These are phyloP conservation scores for Dyspetes luteomarginatus DNA, from an alignment of 2,888 invertebrate genomes.

Conservation along the genomic window DNA sequence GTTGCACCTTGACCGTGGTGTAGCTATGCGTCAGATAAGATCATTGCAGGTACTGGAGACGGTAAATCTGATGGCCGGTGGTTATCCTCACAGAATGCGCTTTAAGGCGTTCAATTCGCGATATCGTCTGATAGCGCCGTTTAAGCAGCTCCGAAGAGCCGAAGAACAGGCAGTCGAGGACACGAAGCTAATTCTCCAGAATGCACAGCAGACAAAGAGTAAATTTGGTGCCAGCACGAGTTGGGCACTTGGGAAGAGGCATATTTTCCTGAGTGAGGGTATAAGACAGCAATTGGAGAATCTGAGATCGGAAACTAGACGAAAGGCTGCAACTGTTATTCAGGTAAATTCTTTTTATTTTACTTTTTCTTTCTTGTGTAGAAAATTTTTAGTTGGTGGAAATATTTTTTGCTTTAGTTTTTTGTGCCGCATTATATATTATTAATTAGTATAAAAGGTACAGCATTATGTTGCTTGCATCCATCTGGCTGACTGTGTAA, in stretches of 20 bases:
- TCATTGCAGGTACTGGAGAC: slow-evolving; percentile 95
- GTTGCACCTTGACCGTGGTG: slow-evolving; percentile 92
- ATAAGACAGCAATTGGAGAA: slow-evolving; percentile 95
- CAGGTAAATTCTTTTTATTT: slow-evolving; percentile 82
- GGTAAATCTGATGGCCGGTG: slow-evolving; percentile 97
- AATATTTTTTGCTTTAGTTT: no score
- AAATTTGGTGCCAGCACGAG: slow-evolving; percentile 85
- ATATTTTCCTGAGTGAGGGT: slow-evolving; percentile 97
- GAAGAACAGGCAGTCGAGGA: slow-evolving; percentile 91
- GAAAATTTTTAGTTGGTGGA: no score
- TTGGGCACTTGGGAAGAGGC: slow-evolving; percentile 96
- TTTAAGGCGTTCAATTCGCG: slow-evolving; percentile 96
- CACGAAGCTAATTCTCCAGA: slow-evolving; percentile 90
- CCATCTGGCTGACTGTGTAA: no score
- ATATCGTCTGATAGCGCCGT: slow-evolving; percentile 94
- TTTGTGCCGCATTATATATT: no score
- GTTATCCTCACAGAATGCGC: slow-evolving; percentile 97
- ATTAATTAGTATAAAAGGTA: no score
- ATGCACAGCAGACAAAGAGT: slow-evolving; percentile 86
- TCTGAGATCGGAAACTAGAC: slow-evolving; percentile 90
- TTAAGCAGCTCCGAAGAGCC: slow-evolving; percentile 87
- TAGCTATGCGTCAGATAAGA: slow-evolving; percentile 94
- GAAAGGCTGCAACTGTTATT: slow-evolving; percentile 92
- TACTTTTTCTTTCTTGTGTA: slow-evolving; percentile 6
- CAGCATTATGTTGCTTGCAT: no score